Evolutionary conservation across 2,797 vertebrate species (phyloP).

Genomic region (Enteromius afrohamiltoni): DNA sequence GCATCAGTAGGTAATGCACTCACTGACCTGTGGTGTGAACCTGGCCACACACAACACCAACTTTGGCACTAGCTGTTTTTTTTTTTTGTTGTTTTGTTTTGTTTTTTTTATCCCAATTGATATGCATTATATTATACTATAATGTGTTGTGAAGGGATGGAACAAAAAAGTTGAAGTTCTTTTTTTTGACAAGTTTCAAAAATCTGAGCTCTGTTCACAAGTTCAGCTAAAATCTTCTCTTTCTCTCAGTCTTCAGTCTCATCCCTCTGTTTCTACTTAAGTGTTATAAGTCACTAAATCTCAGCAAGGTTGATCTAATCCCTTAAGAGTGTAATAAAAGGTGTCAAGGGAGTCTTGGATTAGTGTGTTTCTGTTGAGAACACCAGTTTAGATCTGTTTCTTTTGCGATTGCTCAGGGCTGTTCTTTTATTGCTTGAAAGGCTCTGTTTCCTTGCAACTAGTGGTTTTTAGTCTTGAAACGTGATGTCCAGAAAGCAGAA

Average conservation of each 20-base stretch:
- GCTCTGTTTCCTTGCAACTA: slow-evolving; percentile 1
- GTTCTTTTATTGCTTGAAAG: slow-evolving; percentile 1
- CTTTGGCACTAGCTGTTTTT: not conserved
- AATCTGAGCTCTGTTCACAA: not conserved
- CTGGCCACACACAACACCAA: not conserved
- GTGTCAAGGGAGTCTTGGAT: slow-evolving; percentile 55
- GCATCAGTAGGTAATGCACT: slow-evolving; percentile 35
- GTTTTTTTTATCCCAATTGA: not conserved
- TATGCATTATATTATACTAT: not conserved
- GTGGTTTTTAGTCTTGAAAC: slow-evolving; percentile 10
- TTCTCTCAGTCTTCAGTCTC: slow-evolving; percentile 33
- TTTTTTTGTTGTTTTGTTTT: too few species aligned
- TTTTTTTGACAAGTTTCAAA: not conserved
- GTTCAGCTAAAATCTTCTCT: slow-evolving; percentile 1
- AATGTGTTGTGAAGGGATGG: not conserved
- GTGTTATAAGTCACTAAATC: slow-evolving; percentile 58
- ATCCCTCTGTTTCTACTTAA: slow-evolving; percentile 48
- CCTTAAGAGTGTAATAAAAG: slow-evolving; percentile 53
- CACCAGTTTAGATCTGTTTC: not conserved
- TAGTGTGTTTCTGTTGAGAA: slow-evolving; percentile 14
- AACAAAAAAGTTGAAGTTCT: not conserved
- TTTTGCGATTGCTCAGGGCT: not conserved
- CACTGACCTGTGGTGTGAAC: not conserved
- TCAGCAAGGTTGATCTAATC: slow-evolving; percentile 54
- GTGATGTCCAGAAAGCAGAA: slow-evolving; percentile 52